Conservation (phyloP, 2,113 vertebrate genomes). For the Gulo gulo region DNA sequence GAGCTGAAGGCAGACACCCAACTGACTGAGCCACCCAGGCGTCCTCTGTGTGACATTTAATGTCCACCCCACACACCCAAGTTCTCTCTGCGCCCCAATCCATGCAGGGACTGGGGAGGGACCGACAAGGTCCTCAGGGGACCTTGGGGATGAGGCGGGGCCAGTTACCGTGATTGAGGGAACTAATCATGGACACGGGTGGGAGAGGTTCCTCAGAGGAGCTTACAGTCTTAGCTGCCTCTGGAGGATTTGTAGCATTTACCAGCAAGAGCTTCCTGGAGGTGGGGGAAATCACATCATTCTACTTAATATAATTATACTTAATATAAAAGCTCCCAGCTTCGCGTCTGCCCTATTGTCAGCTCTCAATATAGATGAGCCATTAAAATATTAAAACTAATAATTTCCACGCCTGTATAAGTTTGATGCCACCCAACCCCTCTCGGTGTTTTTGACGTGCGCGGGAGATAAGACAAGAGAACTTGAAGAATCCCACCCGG, state of each 20-base stretch:
- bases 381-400: conserved; percentile 4
- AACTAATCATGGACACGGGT: background rate
- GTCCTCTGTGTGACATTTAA: accelerated
- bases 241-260: background rate
- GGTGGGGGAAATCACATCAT: background rate
- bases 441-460: accelerated
- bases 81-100: background rate
- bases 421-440: background rate
- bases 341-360: background rate
- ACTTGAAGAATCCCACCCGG: background rate
- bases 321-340: background rate
- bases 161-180: background rate
- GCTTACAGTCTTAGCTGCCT: background rate
- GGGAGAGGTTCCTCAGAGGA: background rate
- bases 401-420: background rate
- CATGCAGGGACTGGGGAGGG: background rate
- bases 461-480: background rate
- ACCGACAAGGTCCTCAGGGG: background rate
- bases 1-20: background rate
- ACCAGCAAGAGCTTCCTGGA: conserved; percentile 36
- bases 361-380: background rate
- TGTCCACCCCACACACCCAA: background rate
- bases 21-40: background rate
- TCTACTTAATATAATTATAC: conserved; percentile 33
- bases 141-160: background rate